Evolutionary conservation across 2,113 vertebrate genomes (phyloP).

Genomic region (Ptilorrhoa leucosticta): DNA sequence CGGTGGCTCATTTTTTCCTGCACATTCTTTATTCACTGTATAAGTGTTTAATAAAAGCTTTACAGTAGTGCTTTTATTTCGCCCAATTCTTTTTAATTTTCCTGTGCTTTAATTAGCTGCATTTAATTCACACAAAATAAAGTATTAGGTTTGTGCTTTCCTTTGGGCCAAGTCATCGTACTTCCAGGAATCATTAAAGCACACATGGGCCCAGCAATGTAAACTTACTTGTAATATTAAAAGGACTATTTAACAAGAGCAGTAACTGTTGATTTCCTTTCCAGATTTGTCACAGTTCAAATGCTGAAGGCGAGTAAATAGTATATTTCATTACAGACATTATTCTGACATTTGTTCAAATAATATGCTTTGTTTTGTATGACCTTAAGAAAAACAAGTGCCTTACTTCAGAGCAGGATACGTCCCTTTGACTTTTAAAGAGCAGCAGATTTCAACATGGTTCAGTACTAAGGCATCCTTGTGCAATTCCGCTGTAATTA

Average conservation of each 20-base stretch:
- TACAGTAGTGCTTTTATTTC: not conserved
- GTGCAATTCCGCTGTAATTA: not conserved
- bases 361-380: slow-evolving; percentile 22
- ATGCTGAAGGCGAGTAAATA: slow-evolving; percentile 35
- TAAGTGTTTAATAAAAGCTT: slow-evolving; percentile 31
- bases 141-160: slow-evolving; percentile 24
- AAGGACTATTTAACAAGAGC: slow-evolving; percentile 51
- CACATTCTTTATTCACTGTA: not conserved
- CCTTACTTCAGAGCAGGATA: slow-evolving; percentile 16
- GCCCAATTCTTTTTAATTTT: slow-evolving; percentile 48
- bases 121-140: slow-evolving; percentile 49
- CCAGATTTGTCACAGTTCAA: slow-evolving; percentile 52
- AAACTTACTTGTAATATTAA: slow-evolving; percentile 47
- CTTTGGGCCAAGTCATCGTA: slow-evolving; percentile 40
- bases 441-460: not conserved
- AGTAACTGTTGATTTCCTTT: slow-evolving; percentile 29
- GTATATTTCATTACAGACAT: slow-evolving; percentile 28
- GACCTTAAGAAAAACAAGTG: slow-evolving; percentile 44
- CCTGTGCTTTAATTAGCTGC: slow-evolving; percentile 22
- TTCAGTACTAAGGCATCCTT: not conserved
- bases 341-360: slow-evolving; percentile 62
- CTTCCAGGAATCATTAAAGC: slow-evolving; percentile 52
- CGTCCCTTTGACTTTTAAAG: not conserved
- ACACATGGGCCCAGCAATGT: slow-evolving; percentile 28
- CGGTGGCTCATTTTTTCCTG: not conserved